phyloP scores from a whole-genome alignment of 2,888 invertebrate genomes.

The Spialia ferax region DNA sequence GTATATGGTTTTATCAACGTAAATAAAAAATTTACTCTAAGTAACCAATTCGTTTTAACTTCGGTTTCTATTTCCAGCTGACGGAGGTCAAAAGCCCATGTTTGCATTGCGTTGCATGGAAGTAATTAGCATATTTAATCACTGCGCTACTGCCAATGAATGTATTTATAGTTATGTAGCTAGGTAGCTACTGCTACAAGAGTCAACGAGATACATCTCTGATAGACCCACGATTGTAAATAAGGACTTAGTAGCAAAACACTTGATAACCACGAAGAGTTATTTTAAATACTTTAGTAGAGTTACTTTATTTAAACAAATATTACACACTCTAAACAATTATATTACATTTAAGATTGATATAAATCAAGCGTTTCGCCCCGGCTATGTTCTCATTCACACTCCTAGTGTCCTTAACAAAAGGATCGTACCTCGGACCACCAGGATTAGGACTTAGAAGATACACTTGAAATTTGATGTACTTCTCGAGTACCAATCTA shows the following conservation, averaged over 20 bases:
- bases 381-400: too few species aligned
- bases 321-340: too few species aligned
- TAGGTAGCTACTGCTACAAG: constrained; percentile 8
- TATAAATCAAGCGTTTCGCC: too few species aligned
- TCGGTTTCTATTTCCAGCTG: constrained; percentile 33
- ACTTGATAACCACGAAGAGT: too few species aligned
- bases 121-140: constrained; percentile 40
- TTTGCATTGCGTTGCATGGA: constrained; percentile 37
- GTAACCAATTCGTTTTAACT: constrained; percentile 15
- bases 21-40: constrained; percentile 14
- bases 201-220: background rate
- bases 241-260: background rate
- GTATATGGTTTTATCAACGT: background rate
- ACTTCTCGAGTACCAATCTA: too few species aligned
- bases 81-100: constrained; percentile 38
- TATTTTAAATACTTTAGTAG: too few species aligned
- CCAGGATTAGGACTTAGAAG: too few species aligned
- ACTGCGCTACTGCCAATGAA: constrained; percentile 30
- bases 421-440: too few species aligned
- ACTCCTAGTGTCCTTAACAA: too few species aligned
- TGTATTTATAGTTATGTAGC: constrained; percentile 8
- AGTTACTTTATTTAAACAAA: too few species aligned
- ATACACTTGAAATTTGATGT: too few species aligned
- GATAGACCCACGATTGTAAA: background rate
- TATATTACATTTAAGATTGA: too few species aligned